Evolutionary conservation across 2,888 invertebrate species (phyloP).

Genomic region (Drosophila dives): DNA sequence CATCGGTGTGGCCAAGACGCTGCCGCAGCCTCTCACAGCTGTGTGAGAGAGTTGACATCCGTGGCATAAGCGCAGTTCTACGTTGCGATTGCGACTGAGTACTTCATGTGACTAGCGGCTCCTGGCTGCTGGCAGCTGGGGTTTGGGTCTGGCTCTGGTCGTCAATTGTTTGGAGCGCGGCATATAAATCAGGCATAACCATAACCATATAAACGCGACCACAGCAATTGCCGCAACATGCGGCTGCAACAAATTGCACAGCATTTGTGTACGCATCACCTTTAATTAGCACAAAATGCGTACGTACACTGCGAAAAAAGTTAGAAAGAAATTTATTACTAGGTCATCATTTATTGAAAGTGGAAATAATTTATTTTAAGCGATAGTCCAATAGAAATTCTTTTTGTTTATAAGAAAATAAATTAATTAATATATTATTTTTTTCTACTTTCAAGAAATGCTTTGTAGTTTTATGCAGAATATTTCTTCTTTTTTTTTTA

Average conservation of each 20-base stretch:
- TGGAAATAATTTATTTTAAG: background rate
- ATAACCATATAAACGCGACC: constrained; percentile 60
- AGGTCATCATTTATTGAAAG: background rate
- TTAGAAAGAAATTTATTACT: background rate
- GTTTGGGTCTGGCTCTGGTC: constrained; percentile 17
- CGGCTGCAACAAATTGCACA: constrained; percentile 77
- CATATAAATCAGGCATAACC: constrained; percentile 82
- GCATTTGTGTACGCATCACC: constrained; percentile 32
- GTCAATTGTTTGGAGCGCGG: constrained; percentile 61
- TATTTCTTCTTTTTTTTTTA: background rate
- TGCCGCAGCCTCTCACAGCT: constrained; percentile 2
- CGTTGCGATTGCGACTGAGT: constrained; percentile 19
- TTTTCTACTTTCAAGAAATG: background rate
- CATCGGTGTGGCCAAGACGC: constrained; percentile 52
- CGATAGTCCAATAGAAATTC: background rate
- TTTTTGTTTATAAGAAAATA: background rate
- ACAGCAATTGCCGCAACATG: constrained; percentile 83
- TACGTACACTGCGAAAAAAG: background rate
- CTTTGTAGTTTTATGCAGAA: background rate
- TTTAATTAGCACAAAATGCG: constrained; percentile 62
- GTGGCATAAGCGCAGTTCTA: constrained; percentile 65
- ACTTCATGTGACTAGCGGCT: constrained; percentile 6
- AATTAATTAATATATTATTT: fast-evolving
- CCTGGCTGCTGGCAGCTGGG: constrained; percentile 1
- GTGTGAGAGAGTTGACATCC: constrained; percentile 71